These are phyloP conservation scores for Acanthochromis polyacanthus DNA, from an alignment of 2,113 vertebrate species.

Conservation along the genomic window DNA sequence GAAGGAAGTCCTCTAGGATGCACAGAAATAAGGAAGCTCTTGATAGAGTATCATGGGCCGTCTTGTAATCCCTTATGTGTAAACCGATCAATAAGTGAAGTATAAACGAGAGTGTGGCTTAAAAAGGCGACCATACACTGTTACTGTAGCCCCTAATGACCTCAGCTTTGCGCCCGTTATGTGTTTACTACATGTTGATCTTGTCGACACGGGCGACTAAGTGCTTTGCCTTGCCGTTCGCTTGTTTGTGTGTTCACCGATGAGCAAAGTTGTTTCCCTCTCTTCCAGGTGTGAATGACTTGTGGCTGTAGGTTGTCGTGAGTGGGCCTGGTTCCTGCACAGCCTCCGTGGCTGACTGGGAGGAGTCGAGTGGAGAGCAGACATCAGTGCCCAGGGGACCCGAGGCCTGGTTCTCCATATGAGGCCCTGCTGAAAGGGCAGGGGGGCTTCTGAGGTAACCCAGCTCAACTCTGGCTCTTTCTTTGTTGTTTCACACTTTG, in stretches of 20 bases:
- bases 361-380: constrained; percentile 78
- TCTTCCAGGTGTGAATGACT: constrained; percentile 84
- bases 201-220: constrained; percentile 55
- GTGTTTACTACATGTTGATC: constrained; percentile 57
- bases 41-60: constrained; percentile 22
- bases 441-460: constrained; percentile 84
- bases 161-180: constrained; percentile 52
- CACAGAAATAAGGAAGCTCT: constrained; percentile 13
- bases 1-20: neutral
- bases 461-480: constrained; percentile 25
- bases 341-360: constrained; percentile 79
- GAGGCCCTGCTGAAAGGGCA: constrained; percentile 85
- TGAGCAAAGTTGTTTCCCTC: constrained; percentile 72
- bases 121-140: constrained; percentile 22
- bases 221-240: constrained; percentile 63
- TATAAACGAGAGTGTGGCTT: constrained; percentile 59
- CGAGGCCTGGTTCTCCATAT: constrained; percentile 82
- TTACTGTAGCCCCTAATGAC: constrained; percentile 54
- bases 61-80: constrained; percentile 51
- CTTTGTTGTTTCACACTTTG: constrained; percentile 10
- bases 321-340: constrained; percentile 76
- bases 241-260: constrained; percentile 55
- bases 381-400: constrained; percentile 82
- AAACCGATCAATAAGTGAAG: constrained; percentile 49
- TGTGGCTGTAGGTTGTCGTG: constrained; percentile 80